Evolutionary conservation across 1,140 invertebrate species (phyloP), one percentile per base, ranked within the genome.

Genomic region (Elymnias hypermnestra): DNA sequence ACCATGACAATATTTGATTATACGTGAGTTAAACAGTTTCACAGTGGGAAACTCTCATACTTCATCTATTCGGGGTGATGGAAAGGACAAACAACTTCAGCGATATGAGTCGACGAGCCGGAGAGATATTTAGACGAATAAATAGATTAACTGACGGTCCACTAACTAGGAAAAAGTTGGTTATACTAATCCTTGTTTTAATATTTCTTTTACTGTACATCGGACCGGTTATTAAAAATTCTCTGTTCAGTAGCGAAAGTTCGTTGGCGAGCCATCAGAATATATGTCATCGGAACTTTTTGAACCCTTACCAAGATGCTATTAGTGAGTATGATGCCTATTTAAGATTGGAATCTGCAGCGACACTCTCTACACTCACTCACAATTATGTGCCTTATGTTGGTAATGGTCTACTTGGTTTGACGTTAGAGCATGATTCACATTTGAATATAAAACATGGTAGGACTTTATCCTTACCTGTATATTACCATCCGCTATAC

Each of bases 381-480:
- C 84, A 89, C 36, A 82, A 88, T 41, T 93, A 90, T 71, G 87
- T 93, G 63, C 91, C 93, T 62, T 95, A 94, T 74, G 88, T 94
- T 17, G 94, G 94, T 39, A 95, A 96, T 87, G 94, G 94, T 2
- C 81, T 92, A 36, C 82, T 95, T 53, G 94, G 92, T 0, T 57
- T 93, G 13, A 84, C 90, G 19, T 72, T 94, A 12, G 83, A 89
- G 42, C 86, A 89, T 15, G 89, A 93, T 47, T 88, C 90, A 22
- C 87, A 89, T 42, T 58, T 96, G 7, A 91, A 92, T 49, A 90
- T 94, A 23, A 92, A 92, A 72, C 75, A 88, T 51, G 91, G 92
- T 2, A 86, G 94, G 58, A 91, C 92, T 0, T 83, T 96, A 52
- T 92, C 92, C 15, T 65, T 94, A 23, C 88, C 90, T 6, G 81